A percentile compares a stretch with the other conserved stretches of the same genome.
These are phyloP conservation scores for Phocides pigmalion DNA, from an alignment of 1,140 invertebrate species.

Conservation along the genomic window DNA sequence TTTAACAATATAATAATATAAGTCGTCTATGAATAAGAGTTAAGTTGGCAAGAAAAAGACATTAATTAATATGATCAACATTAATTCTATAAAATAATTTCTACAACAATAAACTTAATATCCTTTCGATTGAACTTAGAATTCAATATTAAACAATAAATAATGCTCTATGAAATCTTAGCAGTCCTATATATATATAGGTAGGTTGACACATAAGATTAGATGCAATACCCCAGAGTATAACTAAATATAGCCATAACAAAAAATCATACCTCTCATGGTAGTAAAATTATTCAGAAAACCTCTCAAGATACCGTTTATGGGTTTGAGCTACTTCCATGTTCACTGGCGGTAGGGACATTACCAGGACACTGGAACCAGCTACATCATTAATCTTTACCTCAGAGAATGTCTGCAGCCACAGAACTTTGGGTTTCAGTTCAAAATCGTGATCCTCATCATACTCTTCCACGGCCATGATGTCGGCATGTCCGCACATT, in stretches of 20 bases:
- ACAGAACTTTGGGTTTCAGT: constrained; percentile 47
- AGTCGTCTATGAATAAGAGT: no score
- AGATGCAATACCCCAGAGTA: not conserved
- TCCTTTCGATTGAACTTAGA: no score
- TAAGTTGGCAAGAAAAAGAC: no score
- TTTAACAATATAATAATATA: no score
- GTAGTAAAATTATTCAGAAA: constrained; percentile 10
- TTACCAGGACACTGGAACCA: constrained; percentile 55
- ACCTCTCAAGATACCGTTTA: constrained; percentile 50
- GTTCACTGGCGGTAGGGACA: constrained; percentile 48
- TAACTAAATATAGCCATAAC: not conserved
- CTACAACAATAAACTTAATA: no score
- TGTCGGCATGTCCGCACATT: constrained; percentile 47
- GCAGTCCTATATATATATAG: no score
- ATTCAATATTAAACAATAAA: no score
- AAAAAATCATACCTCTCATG: not conserved
- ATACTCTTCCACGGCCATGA: constrained; percentile 57
- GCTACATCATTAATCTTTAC: constrained; percentile 56
- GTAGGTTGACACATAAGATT: no score
- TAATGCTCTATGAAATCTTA: no score
- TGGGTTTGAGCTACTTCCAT: constrained; percentile 49
- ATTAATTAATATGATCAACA: no score
- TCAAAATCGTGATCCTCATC: constrained; percentile 29
- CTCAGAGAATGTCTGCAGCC: constrained; percentile 43
- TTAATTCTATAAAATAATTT: no score